Percentiles rank a stretch among this genome's conserved stretches.
Conservation (phyloP, 1,140 invertebrate species). For the Mesaphorura yosii region DNA sequence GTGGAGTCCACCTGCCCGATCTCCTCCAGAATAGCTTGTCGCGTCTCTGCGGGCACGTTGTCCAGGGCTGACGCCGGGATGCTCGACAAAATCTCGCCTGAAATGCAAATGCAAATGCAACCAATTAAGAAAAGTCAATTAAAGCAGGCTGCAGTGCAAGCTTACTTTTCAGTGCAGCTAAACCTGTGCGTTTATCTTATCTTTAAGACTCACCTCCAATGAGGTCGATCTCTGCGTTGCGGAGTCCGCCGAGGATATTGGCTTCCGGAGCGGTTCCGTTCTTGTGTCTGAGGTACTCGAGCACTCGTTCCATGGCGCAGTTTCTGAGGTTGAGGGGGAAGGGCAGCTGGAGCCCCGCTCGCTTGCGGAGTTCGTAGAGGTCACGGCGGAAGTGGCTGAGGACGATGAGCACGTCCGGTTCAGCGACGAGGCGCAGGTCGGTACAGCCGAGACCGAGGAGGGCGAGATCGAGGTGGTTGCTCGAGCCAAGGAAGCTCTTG, state of each 20-base stretch:
- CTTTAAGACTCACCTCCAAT: slow-evolving; percentile 9
- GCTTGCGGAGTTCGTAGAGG: slow-evolving; percentile 15
- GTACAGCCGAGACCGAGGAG: slow-evolving; percentile 25
- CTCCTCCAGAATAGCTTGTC: slow-evolving; percentile 18
- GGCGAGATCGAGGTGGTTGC: slow-evolving; percentile 18
- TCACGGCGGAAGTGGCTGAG: slow-evolving; percentile 16
- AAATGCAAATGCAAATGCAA: background rate
- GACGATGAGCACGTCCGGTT: slow-evolving; percentile 20
- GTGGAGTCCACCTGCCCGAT: slow-evolving; percentile 21
- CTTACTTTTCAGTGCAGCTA: background rate
- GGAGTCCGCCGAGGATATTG: slow-evolving; percentile 15
- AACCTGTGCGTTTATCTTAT: background rate
- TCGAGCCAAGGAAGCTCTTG: slow-evolving; percentile 13
- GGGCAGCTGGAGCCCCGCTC: slow-evolving; percentile 4
- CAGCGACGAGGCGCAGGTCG: slow-evolving; percentile 15
- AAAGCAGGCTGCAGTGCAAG: background rate
- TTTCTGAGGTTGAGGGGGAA: slow-evolving; percentile 20
- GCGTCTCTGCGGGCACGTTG: background rate
- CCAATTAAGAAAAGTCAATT: slow-evolving; percentile 2
- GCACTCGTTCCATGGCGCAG: slow-evolving; percentile 20
- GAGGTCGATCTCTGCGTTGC: slow-evolving; percentile 17
- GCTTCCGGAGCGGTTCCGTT: slow-evolving; percentile 6
- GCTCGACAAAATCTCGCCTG: slow-evolving; percentile 24
- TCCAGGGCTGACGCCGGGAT: slow-evolving; percentile 19
- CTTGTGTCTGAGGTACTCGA: slow-evolving; percentile 20